A percentile compares a stretch with the other conserved stretches of the same genome.
Conservation (phyloP, 92 coral and sea anemone species). For the Siderastrea radians region DNA sequence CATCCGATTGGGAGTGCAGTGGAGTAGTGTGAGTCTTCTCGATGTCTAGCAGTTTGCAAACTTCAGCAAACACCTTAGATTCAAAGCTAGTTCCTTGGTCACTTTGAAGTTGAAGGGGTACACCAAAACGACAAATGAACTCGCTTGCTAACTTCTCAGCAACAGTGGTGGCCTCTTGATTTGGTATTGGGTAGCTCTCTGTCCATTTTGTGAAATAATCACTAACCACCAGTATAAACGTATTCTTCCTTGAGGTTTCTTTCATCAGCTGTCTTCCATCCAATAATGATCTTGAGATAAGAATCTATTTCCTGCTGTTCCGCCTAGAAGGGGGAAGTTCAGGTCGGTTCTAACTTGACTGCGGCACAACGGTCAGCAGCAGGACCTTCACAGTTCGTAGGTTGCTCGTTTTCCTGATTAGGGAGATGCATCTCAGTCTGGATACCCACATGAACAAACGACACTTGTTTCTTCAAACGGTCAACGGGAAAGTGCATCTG, state of each 20-base stretch:
- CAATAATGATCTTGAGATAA: background rate
- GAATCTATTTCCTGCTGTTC: background rate
- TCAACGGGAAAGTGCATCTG: constrained; percentile 14
- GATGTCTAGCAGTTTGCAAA: constrained; percentile 1
- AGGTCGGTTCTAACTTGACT: constrained; percentile 37
- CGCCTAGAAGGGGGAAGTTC: too few relatives aligned
- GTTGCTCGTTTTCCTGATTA: constrained; percentile 12
- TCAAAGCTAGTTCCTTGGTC: constrained; percentile 71
- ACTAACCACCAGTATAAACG: constrained; percentile 11
- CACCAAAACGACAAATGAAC: constrained; percentile 63
- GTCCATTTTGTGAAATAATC: constrained; percentile 56
- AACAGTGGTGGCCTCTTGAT: constrained; percentile 50
- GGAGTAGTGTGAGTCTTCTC: constrained; percentile 55
- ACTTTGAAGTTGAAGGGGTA: constrained; percentile 12
- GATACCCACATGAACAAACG: constrained; percentile 16
- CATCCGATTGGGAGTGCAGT: background rate
- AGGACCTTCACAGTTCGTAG: background rate
- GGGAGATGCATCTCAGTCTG: background rate
- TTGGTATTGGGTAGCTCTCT: constrained; percentile 25
- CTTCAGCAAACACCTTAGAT: constrained; percentile 58
- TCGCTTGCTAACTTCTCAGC: constrained; percentile 54
- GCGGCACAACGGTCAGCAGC: constrained; percentile 13
- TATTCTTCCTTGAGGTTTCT: too few relatives aligned
- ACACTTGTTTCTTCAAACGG: background rate
- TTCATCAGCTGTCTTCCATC: too few relatives aligned